These are phyloP conservation scores for Botia almorhae DNA, from an alignment of 2,797 vertebrate species.

Conservation along the genomic window DNA sequence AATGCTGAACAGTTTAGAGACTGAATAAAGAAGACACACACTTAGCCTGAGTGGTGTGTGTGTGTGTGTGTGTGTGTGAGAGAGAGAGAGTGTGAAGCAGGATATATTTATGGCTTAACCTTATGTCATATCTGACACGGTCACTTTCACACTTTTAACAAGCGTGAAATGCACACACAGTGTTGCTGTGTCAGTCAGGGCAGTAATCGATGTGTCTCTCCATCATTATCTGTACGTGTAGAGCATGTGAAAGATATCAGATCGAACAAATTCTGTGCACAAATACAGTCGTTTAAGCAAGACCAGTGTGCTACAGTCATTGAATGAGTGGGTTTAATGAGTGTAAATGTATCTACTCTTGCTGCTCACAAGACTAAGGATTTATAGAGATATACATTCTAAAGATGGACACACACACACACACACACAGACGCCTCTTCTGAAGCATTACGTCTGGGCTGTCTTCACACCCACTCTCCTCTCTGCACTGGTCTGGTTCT, in stretches of 20 bases:
- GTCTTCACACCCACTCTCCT: slow-evolving; percentile 24
- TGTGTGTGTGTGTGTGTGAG: neutral
- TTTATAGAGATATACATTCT: neutral
- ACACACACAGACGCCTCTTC: slow-evolving; percentile 2
- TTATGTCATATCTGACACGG: slow-evolving; percentile 15
- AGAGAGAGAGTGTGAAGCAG: neutral
- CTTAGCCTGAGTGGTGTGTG: neutral
- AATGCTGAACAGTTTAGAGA: neutral
- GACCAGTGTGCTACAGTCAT: neutral
- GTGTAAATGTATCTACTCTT: neutral
- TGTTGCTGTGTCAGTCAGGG: slow-evolving; percentile 11
- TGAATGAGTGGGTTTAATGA: neutral
- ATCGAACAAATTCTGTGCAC: slow-evolving; percentile 11
- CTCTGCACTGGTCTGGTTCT: neutral
- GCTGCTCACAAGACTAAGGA: neutral
- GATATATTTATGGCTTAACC: slow-evolving; percentile 8
- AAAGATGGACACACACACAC: neutral
- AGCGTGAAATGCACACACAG: slow-evolving; percentile 12
- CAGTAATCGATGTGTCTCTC: slow-evolving; percentile 42
- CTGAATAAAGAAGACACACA: neutral
- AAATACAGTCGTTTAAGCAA: slow-evolving; percentile 15
- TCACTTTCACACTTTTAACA: slow-evolving; percentile 1
- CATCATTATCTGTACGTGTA: slow-evolving; percentile 30
- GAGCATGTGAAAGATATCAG: slow-evolving; percentile 24
- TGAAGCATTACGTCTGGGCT: neutral